Conservation (phyloP, 2,888 invertebrate species). For the Cheilosia scutellata region DNA sequence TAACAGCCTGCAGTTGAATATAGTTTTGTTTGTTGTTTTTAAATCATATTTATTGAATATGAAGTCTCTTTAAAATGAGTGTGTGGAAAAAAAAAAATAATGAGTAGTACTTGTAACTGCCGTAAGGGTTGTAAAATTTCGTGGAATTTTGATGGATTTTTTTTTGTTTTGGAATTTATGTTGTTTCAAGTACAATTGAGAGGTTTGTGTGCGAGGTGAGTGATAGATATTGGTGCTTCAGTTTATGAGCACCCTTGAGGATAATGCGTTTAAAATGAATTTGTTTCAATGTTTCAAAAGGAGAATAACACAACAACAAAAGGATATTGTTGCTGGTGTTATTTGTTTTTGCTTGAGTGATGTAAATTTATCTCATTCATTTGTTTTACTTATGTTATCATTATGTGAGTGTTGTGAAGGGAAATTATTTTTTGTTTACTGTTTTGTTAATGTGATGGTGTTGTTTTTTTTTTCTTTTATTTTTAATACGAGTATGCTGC, state of each 20-base stretch:
- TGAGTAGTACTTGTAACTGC: constrained; percentile 2
- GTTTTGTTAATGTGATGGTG: constrained; percentile 51
- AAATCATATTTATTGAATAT: constrained; percentile 17
- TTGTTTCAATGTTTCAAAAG: constrained; percentile 38
- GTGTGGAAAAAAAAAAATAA: neutral
- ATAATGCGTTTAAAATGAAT: constrained; percentile 16
- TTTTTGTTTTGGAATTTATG: constrained; percentile 5
- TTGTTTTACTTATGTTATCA: neutral
- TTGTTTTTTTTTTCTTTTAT: constrained; percentile 13
- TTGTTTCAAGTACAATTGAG: neutral
- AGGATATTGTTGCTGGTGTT: constrained; percentile 21
- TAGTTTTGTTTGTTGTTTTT: constrained; percentile 29
- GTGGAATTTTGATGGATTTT: constrained; percentile 37
- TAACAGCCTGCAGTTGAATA: neutral
- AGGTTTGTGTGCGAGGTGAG: constrained; percentile 31
- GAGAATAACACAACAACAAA: constrained; percentile 5
- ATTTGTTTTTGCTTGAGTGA: constrained; percentile 45
- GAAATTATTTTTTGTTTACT: neutral
- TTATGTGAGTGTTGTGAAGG: constrained; percentile 6
- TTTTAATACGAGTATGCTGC: neutral
- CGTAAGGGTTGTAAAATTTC: constrained; percentile 16
- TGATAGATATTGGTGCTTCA: constrained; percentile 38
- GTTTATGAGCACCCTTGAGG: neutral
- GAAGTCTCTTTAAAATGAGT: neutral
- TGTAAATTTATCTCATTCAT: constrained; percentile 10